Evolutionary conservation across 2,797 vertebrate species (phyloP), one percentile per base, ranked within the genome.

Genomic region (Mycteria americana): DNA sequence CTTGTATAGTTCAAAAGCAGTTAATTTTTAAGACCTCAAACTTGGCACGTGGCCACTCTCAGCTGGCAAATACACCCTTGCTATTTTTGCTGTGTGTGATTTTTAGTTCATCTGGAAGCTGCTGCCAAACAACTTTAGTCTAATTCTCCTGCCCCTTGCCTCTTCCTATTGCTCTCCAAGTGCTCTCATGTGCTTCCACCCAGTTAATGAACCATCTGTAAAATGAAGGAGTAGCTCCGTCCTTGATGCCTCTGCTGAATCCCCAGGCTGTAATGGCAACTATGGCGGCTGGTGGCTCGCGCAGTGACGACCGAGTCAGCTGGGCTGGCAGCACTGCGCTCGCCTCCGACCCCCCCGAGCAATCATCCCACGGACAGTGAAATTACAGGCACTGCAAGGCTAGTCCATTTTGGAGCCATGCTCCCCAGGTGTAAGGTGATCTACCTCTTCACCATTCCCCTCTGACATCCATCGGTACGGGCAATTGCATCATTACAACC

Each of bases 1-100:
- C 88, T 95, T 95, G 89, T 96, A 67, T 88, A 94, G 95, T 97
- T 97, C 96, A 97, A 97, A 97, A 97, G 94, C 94, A 94, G 96
- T 97, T 97, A 96, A 96, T 96, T 97, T 97, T 97, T 96, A 97
- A 97, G 96, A 96, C 94, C 94, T 96, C 93, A 91, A 69, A 86
- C 82, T 97, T 97, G 97, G 95, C 96, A 88, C 1, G 2, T 86
- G 92, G 93, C 94, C 91, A 76, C 91, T 81, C 89, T 96, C 95
- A 95, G 95, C 97, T 97, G 95, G 94, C 93, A 96, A 95, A 92
- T 96, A 63, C 88, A 95, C 89, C 59, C 92, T 92, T 94, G 78
- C 84, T 97, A 92, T 97, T 96, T 97, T 97, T 96, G 94, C 95
- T 94, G 91, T 63, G 89, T 96, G 92, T 92, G 95, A 96, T 95